These are phyloP conservation scores for Doris montereyensis DNA, from an alignment of 2,888 invertebrate species.

Conservation along the genomic window DNA sequence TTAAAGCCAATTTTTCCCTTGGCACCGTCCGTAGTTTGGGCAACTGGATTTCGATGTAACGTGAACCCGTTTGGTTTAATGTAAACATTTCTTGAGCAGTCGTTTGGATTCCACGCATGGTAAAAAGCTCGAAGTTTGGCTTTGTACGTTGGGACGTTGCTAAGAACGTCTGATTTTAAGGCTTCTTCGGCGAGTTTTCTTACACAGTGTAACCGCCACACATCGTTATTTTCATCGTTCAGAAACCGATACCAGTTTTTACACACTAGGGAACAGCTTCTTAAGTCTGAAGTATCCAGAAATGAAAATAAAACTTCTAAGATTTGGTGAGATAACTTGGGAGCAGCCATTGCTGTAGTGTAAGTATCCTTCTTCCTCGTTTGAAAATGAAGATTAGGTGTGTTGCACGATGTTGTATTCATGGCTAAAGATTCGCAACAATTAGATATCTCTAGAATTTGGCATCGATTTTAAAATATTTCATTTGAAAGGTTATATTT, in stretches of 20 bases:
- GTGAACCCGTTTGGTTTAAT: slow-evolving; percentile 98
- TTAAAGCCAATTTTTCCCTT: slow-evolving; percentile 87
- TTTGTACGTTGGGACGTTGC: slow-evolving; percentile 91
- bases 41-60: slow-evolving; percentile 96
- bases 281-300: slow-evolving; percentile 87
- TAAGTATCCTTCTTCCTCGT: too few relatives aligned
- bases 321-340: slow-evolving; percentile 62
- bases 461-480: too few relatives aligned
- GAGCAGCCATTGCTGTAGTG: slow-evolving; percentile 69
- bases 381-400: too few relatives aligned
- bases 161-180: slow-evolving; percentile 90
- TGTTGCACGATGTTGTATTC: too few relatives aligned
- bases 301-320: slow-evolving; percentile 82
- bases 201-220: slow-evolving; percentile 93
- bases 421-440: too few relatives aligned
- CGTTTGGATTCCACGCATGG: slow-evolving; percentile 97
- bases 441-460: too few relatives aligned
- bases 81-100: slow-evolving; percentile 97
- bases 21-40: slow-evolving; percentile 97
- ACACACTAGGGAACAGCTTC: slow-evolving; percentile 92
- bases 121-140: slow-evolving; percentile 90
- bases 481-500: too few relatives aligned
- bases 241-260: slow-evolving; percentile 92
- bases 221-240: slow-evolving; percentile 93
- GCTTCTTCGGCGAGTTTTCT: slow-evolving; percentile 89